Conservation (phyloP, 1,140 invertebrate genomes). For the Megalopta genalis region DNA sequence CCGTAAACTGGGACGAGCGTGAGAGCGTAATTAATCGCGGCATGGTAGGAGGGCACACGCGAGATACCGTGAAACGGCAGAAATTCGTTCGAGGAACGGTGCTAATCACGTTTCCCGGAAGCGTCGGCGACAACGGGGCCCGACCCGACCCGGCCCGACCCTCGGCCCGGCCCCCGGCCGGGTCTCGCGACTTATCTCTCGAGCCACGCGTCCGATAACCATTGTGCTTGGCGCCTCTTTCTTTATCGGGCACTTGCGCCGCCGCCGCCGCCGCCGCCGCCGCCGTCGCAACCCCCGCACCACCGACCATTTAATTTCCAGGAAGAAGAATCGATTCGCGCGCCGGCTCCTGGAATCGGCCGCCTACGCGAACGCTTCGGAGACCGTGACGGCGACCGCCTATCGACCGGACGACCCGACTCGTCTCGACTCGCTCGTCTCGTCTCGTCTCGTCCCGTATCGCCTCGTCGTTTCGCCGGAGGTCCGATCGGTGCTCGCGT, state of each 20-base stretch:
- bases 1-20: slow-evolving; percentile 2
- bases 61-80: slow-evolving; percentile 4
- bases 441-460: too few relatives aligned
- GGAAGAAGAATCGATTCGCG: slow-evolving; percentile 34
- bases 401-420: not conserved
- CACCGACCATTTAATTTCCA: slow-evolving; percentile 25
- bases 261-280: not conserved
- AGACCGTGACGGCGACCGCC: slow-evolving; percentile 12
- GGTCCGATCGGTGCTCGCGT: too few relatives aligned
- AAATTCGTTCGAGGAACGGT: slow-evolving; percentile 23
- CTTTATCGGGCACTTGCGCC: too few relatives aligned
- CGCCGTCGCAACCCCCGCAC: not conserved
- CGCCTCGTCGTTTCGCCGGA: too few relatives aligned
- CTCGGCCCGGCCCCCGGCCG: too few relatives aligned
- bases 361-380: not conserved
- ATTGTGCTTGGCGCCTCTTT: slow-evolving; percentile 2
- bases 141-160: not conserved
- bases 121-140: not conserved
- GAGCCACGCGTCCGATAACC: slow-evolving; percentile 34
- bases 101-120: slow-evolving; percentile 37
- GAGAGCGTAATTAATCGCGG: not conserved
- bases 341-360: slow-evolving; percentile 11
- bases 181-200: not conserved
- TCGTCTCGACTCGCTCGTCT: not conserved
- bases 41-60: not conserved